Evolutionary conservation across 2,888 invertebrate genomes (phyloP).

Genomic region (Aphidius colemani): DNA sequence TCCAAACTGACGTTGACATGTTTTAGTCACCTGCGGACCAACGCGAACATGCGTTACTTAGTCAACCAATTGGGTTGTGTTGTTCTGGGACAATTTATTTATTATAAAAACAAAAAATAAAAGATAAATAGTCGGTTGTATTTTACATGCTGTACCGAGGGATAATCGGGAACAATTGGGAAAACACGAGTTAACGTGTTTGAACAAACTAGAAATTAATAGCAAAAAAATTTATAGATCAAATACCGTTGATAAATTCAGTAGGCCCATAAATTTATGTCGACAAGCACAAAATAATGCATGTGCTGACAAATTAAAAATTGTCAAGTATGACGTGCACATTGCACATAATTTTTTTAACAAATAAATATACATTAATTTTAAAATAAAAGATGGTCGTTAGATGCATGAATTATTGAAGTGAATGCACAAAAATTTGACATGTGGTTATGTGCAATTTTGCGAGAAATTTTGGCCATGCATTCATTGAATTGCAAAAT

Average conservation of each 20-base stretch:
- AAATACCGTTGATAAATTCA: too few species aligned
- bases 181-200: slow-evolving; percentile 8
- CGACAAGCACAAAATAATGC: background rate
- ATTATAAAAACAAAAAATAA: too few species aligned
- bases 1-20: slow-evolving; percentile 13
- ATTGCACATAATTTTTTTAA: background rate
- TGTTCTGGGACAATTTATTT: too few species aligned
- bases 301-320: background rate
- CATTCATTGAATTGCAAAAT: too few species aligned
- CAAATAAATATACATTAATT: background rate
- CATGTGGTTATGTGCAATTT: slow-evolving; percentile 19
- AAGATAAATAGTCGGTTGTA: too few species aligned
- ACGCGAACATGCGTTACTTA: slow-evolving; percentile 4
- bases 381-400: background rate
- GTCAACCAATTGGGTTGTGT: slow-evolving; percentile 6
- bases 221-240: background rate
- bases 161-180: slow-evolving; percentile 11
- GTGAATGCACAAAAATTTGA: slow-evolving; percentile 25
- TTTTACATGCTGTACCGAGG: background rate
- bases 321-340: background rate
- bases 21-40: background rate
- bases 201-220: background rate
- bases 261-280: too few species aligned
- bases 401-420: background rate
- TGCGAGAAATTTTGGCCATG: slow-evolving; percentile 7